A percentile compares a stretch with the other conserved stretches of the same genome.
phyloP scores from a whole-genome alignment of 2,113 vertebrate species.

The Redunca redunca region DNA sequence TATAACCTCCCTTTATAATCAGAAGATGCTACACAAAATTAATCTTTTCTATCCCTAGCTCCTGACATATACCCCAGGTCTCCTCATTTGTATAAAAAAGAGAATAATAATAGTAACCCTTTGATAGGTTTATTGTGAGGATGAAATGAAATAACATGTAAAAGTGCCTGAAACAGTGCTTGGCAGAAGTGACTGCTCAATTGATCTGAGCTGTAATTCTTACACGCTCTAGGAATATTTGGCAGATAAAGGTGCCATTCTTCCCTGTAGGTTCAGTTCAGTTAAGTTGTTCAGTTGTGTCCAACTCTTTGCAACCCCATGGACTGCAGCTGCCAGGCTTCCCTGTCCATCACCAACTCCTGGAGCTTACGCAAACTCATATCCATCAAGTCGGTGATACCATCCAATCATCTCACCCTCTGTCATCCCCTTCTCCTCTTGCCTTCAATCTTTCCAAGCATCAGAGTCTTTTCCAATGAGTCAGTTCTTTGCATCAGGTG shows the following conservation, averaged over 20 bases:
- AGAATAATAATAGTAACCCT: neutral
- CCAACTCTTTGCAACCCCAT: neutral
- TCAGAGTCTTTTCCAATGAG: neutral
- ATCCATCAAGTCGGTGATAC: neutral
- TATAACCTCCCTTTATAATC: neutral
- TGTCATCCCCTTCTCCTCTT: neutral
- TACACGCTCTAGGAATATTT: neutral
- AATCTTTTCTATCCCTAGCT: neutral
- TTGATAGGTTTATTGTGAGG: neutral
- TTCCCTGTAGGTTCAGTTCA: neutral
- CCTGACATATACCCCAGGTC: neutral
- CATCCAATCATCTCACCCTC: neutral
- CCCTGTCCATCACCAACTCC: neutral
- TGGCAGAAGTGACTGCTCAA: neutral
- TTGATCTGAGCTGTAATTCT: neutral
- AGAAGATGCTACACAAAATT: neutral
- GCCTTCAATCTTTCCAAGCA: neutral
- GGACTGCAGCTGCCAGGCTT: neutral
- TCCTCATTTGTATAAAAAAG: neutral
- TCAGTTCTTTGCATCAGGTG: neutral
- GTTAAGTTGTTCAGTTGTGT: neutral
- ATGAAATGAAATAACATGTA: neutral
- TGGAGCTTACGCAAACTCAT: neutral
- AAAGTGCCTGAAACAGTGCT: neutral
- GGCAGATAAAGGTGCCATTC: neutral